Evolutionary conservation across 2,797 vertebrate genomes (phyloP).

Genomic region (Oryzias dopingdopingensis): DNA sequence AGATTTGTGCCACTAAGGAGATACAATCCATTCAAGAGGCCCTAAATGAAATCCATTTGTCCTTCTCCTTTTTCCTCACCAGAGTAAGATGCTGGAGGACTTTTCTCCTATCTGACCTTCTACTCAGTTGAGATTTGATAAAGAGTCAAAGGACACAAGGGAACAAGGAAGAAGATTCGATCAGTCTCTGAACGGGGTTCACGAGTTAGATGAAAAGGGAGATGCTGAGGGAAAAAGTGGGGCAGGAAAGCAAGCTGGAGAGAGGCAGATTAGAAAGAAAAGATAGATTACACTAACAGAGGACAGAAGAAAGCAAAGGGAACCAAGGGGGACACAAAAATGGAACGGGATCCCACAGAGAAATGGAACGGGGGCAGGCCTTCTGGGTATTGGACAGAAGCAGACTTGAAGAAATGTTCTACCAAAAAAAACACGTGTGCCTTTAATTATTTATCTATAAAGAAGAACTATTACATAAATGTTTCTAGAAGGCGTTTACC

Average conservation of each 20-base stretch:
- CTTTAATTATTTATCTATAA: conserved; percentile 24
- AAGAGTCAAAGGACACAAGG: conserved; percentile 50
- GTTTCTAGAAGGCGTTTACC: conserved; percentile 59
- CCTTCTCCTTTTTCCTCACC: conserved; percentile 41
- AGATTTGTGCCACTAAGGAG: conserved; percentile 32
- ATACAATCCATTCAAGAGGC: conserved; percentile 44
- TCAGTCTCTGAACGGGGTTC: conserved; percentile 25
- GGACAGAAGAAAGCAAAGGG: conserved; percentile 36
- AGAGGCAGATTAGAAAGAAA: conserved; percentile 28
- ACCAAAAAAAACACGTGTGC: conserved; percentile 18
- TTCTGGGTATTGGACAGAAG: conserved; percentile 42
- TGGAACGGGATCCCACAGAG: conserved; percentile 59
- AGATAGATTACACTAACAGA: conserved; percentile 56
- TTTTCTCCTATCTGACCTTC: conserved; percentile 57
- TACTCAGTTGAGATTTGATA: conserved; percentile 50
- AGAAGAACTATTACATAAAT: not conserved
- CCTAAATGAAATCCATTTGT: conserved; percentile 47
- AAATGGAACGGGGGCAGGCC: conserved; percentile 43
- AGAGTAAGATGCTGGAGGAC: conserved; percentile 21
- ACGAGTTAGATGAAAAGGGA: conserved; percentile 7
- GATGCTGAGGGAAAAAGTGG: conserved; percentile 42
- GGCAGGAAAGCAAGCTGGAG: conserved; percentile 10
- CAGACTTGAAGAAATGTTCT: conserved; percentile 26
- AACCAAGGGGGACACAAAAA: conserved; percentile 53
- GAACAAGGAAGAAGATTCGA: conserved; percentile 40